These are phyloP conservation scores for Pholis gunnellus DNA, from an alignment of 2,113 vertebrate genomes.

Conservation along the genomic window DNA sequence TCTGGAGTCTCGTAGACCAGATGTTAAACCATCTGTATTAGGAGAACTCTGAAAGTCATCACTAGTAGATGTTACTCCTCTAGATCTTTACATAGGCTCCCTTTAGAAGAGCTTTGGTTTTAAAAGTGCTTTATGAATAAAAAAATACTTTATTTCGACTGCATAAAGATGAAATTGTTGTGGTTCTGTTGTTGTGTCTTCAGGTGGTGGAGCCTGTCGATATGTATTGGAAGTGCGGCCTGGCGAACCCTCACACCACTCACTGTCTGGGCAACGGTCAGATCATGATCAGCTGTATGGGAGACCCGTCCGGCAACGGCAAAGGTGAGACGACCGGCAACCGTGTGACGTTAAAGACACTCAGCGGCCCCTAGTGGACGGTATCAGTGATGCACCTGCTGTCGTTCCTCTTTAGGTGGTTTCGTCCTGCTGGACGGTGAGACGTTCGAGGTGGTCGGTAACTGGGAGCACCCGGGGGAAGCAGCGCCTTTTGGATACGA, in stretches of 20 bases:
- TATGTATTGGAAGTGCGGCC: conserved; percentile 85
- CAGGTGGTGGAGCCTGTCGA: conserved; percentile 90
- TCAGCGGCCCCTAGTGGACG: not conserved
- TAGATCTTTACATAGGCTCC: too few species aligned
- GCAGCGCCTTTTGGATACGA: conserved; percentile 87
- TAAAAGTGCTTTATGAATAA: not conserved
- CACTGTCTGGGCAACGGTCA: conserved; percentile 93
- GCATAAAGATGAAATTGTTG: not conserved
- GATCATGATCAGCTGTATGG: conserved; percentile 92
- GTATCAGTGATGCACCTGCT: not conserved
- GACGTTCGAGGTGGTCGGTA: conserved; percentile 91
- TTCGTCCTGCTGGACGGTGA: conserved; percentile 93
- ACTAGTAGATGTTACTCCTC: too few species aligned
- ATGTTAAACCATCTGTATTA: too few species aligned
- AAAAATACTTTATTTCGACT: not conserved
- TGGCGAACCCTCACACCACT: conserved; percentile 89
- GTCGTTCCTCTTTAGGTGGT: conserved; percentile 80
- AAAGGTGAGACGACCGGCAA: conserved; percentile 85
- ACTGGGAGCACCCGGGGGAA: conserved; percentile 88
- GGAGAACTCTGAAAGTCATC: too few species aligned
- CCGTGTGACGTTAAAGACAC: not conserved
- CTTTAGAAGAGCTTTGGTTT: not conserved
- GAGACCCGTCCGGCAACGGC: conserved; percentile 88
- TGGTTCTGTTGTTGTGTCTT: not conserved
- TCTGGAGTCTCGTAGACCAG: too few species aligned